Conservation (phyloP, 2,113 vertebrate species). For the Fulmarus glacialis region DNA sequence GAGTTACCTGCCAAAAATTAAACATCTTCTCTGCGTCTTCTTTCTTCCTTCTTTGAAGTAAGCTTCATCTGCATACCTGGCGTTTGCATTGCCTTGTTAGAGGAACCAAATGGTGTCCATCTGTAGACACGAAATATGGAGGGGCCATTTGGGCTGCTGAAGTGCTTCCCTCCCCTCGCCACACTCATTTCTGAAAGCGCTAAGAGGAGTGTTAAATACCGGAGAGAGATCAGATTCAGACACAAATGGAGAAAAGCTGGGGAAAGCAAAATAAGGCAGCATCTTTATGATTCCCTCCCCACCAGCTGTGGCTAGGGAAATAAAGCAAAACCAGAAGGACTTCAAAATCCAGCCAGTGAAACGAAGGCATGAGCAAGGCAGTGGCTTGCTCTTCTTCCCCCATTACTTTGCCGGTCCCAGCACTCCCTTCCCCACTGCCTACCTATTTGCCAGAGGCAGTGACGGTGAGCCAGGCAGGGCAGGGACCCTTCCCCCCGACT, state of each 20-base stretch:
- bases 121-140: not conserved
- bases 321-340: not conserved
- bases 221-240: not conserved
- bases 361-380: not conserved
- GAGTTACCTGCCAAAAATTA: not conserved
- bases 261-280: not conserved
- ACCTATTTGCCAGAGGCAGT: not conserved
- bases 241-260: not conserved
- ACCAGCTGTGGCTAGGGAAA: not conserved
- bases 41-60: not conserved
- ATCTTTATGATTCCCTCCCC: not conserved
- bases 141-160: not conserved
- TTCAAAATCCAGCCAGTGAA: not conserved
- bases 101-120: not conserved
- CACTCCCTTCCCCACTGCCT: not conserved
- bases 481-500: not conserved
- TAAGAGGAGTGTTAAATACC: not conserved
- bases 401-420: not conserved
- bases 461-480: not conserved
- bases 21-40: not conserved
- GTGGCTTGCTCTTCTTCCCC: not conserved
- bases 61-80: not conserved
- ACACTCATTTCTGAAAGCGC: not conserved
- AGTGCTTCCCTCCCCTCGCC: not conserved
- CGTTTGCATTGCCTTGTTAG: not conserved